These are phyloP conservation scores for Rhyacichthys aspro DNA, from an alignment of 2,797 vertebrate species.

Conservation along the genomic window DNA sequence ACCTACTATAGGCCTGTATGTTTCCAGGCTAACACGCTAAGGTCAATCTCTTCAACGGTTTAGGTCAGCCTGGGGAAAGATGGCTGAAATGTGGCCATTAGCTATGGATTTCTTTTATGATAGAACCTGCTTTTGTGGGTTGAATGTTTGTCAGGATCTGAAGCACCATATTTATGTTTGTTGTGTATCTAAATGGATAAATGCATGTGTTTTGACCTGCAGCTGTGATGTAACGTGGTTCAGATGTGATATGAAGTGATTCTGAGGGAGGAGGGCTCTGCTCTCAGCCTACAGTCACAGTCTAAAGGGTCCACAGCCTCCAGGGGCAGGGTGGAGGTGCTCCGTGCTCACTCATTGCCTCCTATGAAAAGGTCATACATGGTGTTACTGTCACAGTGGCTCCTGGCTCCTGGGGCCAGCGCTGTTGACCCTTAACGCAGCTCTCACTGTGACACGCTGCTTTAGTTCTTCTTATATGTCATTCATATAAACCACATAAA, in stretches of 20 bases:
- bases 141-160: background rate
- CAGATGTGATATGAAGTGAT: slow-evolving; percentile 60
- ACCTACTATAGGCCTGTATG: slow-evolving; percentile 20
- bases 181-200: too few species aligned
- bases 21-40: slow-evolving; percentile 36
- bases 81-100: slow-evolving; percentile 27
- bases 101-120: slow-evolving; percentile 45
- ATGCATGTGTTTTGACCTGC: slow-evolving; percentile 35
- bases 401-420: slow-evolving; percentile 1
- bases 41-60: slow-evolving; percentile 46
- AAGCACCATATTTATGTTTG: too few species aligned
- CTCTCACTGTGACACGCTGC: background rate
- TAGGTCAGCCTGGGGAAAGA: slow-evolving; percentile 40
- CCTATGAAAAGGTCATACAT: slow-evolving; percentile 19
- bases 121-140: background rate
- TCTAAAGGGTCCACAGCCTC: slow-evolving; percentile 15
- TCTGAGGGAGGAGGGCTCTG: slow-evolving; percentile 28
- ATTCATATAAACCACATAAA: too few species aligned
- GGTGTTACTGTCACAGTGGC: slow-evolving; percentile 10
- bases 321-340: slow-evolving; percentile 9
- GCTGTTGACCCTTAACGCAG: background rate
- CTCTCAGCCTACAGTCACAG: slow-evolving; percentile 20
- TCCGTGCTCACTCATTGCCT: slow-evolving; percentile 10
- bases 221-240: slow-evolving; percentile 47
- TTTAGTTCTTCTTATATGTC: too few species aligned